These are phyloP conservation scores for Hylaeus volcanicus DNA, from an alignment of 1,140 invertebrate species.

Conservation along the genomic window DNA sequence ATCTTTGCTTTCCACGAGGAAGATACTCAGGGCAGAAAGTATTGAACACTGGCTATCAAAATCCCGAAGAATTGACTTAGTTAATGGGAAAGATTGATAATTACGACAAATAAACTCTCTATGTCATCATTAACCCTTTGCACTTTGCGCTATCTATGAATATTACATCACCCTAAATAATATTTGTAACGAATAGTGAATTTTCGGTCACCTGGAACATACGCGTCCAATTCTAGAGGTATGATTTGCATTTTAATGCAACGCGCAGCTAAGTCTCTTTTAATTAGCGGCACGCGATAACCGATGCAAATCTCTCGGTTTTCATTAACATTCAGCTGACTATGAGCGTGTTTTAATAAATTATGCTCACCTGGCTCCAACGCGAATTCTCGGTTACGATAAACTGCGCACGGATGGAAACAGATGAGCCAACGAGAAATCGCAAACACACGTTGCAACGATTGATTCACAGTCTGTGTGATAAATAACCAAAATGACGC, in stretches of 20 bases:
- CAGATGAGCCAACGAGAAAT: neutral
- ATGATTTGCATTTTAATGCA: conserved; percentile 71
- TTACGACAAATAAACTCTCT: no score
- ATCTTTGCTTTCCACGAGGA: no score
- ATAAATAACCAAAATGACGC: no score
- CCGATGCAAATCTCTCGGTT: conserved; percentile 67
- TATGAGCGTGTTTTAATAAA: conserved; percentile 68
- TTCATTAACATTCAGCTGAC: conserved; percentile 63
- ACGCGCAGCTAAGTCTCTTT: conserved; percentile 64
- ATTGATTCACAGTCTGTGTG: neutral
- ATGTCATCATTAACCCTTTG: no score
- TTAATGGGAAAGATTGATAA: no score
- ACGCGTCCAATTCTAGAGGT: conserved; percentile 43
- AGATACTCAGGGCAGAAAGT: no score
- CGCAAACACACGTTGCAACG: neutral
- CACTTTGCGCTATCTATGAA: no score
- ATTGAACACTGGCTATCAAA: no score
- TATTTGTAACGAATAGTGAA: neutral
- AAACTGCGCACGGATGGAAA: neutral
- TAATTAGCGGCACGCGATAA: conserved; percentile 67
- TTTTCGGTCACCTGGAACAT: conserved; percentile 12
- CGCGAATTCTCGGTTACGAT: neutral
- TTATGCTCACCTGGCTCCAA: conserved; percentile 47
- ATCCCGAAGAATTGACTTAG: no score
- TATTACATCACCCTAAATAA: no score